phyloP scores from a whole-genome alignment of 2,888 invertebrate genomes.

The Xestoiulus laeticollis region DNA sequence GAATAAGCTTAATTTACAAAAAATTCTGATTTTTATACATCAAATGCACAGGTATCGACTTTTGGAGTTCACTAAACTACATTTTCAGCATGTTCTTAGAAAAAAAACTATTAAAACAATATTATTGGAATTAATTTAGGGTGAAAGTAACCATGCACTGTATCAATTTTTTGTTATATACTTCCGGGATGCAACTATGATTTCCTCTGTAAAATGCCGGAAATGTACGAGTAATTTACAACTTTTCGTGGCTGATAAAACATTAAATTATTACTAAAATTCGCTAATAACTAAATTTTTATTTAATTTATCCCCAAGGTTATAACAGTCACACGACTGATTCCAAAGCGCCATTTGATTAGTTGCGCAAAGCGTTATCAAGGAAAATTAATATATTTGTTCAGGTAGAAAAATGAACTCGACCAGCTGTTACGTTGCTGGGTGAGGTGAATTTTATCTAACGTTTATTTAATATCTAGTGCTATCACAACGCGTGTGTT shows the following conservation, averaged over 20 bases:
- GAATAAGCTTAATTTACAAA: too few species aligned
- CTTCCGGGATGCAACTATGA: neutral
- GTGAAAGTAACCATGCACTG: neutral
- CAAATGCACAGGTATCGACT: neutral
- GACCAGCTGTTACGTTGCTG: neutral
- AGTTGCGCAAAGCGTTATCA: neutral
- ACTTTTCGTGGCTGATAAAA: neutral
- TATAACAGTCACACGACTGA: neutral
- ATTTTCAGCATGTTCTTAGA: too few species aligned
- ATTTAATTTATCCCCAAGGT: neutral
- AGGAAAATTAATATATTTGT: neutral
- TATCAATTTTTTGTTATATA: neutral
- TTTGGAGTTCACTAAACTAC: neutral
- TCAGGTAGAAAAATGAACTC: conserved; percentile 7
- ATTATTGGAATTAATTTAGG: neutral
- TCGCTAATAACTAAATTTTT: neutral
- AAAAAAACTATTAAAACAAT: neutral
- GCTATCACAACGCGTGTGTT: neutral
- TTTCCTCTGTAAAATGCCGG: neutral
- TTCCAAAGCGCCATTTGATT: neutral
- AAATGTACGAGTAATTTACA: neutral
- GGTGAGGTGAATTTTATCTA: conserved; percentile 11
- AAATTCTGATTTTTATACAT: too few species aligned
- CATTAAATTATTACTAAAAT: neutral
- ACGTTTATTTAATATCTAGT: neutral